phyloP scores from a whole-genome alignment of 1,140 invertebrate genomes.

The Rhagoletis zephyria region DNA sequence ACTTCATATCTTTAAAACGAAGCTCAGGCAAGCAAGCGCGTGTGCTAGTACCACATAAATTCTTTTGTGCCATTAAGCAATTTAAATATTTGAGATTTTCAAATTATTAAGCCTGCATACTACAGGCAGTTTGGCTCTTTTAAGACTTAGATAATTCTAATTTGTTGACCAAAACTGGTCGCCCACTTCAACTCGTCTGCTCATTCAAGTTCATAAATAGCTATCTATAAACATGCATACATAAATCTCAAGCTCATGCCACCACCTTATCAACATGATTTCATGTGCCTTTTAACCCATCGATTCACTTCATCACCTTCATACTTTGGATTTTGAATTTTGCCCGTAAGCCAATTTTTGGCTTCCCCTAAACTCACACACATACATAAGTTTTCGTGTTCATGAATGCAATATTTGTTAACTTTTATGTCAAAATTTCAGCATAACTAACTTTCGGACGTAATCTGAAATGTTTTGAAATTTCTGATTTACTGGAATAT shows the following conservation, averaged over 20 bases:
- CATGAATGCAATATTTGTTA: background rate
- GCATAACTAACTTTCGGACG: constrained; percentile 28
- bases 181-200: background rate
- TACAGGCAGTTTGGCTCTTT: background rate
- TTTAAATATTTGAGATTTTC: background rate
- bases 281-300: background rate
- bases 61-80: background rate
- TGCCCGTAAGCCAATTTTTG: constrained; percentile 22
- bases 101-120: background rate
- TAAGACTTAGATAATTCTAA: background rate
- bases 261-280: background rate
- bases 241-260: too few relatives aligned
- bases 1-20: too few relatives aligned
- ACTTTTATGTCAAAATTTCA: constrained; percentile 7
- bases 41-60: background rate
- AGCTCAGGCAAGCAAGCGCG: too few relatives aligned
- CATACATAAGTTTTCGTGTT: background rate
- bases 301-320: background rate
- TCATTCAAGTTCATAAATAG: background rate
- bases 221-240: background rate
- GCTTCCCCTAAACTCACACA: background rate
- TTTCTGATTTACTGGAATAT: constrained; percentile 26
- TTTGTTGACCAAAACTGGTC: background rate
- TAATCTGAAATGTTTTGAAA: constrained; percentile 24
- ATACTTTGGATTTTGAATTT: constrained; percentile 1